Base-by-base conservation (phyloP, 2,888 invertebrate genomes). In the Polydesmus complanatus region DNA sequence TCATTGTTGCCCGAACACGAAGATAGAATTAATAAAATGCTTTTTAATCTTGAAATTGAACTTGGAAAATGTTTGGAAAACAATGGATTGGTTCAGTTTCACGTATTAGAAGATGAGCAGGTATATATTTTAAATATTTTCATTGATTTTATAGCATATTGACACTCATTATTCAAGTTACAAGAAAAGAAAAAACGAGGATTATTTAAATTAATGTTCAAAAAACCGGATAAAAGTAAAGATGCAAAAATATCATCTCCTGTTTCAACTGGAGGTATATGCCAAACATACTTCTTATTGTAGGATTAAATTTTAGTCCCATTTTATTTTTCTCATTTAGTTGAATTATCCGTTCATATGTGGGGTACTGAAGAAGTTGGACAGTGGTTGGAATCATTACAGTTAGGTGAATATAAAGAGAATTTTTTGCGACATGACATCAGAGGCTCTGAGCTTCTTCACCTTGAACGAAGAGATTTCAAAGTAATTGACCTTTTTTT, bases 311-410 rank as follows among this genome's bases (percentile, higher is more conserved):
- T 8, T 26, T 8, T 56, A 47, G 49, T 18, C 5, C 37, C 1
- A 22, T 55, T 8, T 18, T 1, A 49, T 59, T 21, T 61, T 3
- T n/a, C 21, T 1, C 22, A 54, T 54, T 49, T 52, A 63, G 63
- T 56, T 60, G 63, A 66, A 48, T 60, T 64, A n/a, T 65, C 66
- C 77, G 67, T 81, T 72, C 67, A 72, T 25, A 72, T 73, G 56
- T 96, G 96, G 96, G 86, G 88, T 37, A 84, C 88, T 8, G 83
- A 84, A 59, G 94, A 96, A 72, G 94, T 96, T 1, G 88, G 86
- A 60, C 78, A 81, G 8, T 97, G 96, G 95, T 77, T 97, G 65
- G 90, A 90, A 67, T 82, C 85, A 1, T 79, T 96, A 64, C 90
- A 92, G 63, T 80, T 97, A 18, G 83, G 83, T 1, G 94, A 96